These are phyloP conservation scores for Sinocyclocheilus anophthalmus DNA, from an alignment of 2,113 vertebrate species.

Conservation along the genomic window DNA sequence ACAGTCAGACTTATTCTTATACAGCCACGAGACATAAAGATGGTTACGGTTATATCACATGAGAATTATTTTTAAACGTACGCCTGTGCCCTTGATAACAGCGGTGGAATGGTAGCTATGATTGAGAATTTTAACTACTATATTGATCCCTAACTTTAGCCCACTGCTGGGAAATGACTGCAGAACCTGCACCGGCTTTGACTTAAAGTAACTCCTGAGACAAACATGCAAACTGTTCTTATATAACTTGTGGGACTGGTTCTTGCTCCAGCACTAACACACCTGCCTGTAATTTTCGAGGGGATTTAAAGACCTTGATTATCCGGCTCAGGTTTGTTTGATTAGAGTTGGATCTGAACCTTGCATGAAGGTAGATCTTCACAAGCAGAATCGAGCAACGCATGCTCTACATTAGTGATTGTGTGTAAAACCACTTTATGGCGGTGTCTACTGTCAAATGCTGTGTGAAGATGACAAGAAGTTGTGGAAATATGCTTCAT, in stretches of 20 bases:
- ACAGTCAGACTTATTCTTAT: not conserved
- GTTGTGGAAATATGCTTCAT: not conserved
- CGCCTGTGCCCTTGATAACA: not conserved
- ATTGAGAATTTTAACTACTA: not conserved
- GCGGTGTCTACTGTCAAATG: constrained; percentile 38
- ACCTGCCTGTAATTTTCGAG: constrained; percentile 24
- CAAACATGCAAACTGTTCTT: not conserved
- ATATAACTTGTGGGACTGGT: not conserved
- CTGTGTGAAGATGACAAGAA: not conserved
- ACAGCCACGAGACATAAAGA: not conserved
- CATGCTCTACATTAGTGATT: not conserved
- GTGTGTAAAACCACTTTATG: constrained; percentile 40
- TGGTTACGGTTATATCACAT: not conserved
- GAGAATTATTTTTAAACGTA: constrained; percentile 8
- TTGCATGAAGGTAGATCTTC: not conserved
- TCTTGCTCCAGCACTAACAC: not conserved
- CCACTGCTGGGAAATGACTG: not conserved
- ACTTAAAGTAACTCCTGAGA: not conserved
- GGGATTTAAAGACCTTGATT: not conserved
- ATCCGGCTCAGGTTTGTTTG: not conserved
- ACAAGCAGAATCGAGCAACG: not conserved
- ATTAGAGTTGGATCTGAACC: constrained; percentile 14
- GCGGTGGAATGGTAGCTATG: constrained; percentile 3
- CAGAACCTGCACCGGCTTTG: not conserved
- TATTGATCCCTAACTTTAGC: constrained; percentile 6